Conservation (phyloP, 2,113 vertebrate species). For the Python bivittatus region DNA sequence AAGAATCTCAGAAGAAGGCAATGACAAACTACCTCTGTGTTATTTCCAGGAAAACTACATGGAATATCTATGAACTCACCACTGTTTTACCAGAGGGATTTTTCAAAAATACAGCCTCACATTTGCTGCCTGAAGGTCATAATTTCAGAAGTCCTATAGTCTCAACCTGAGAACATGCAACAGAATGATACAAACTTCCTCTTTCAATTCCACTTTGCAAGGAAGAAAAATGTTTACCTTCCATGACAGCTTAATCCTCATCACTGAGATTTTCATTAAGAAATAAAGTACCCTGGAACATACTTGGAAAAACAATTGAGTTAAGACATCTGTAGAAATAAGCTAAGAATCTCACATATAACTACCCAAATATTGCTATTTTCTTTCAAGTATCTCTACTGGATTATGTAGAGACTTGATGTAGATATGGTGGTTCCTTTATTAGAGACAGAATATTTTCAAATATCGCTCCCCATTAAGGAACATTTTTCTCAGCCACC, state of each 20-base stretch:
- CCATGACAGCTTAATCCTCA: not conserved
- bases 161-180: too few relatives aligned
- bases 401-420: not conserved
- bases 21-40: not conserved
- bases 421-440: not conserved
- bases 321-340: not conserved
- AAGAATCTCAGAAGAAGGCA: not conserved
- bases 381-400: not conserved
- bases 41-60: not conserved
- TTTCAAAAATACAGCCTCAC: not conserved
- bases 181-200: not conserved
- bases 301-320: not conserved
- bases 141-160: not conserved
- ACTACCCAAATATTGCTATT: not conserved
- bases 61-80: not conserved
- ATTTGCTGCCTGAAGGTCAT: not conserved
- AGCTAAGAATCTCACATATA: not conserved
- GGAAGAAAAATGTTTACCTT: not conserved
- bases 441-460: not conserved
- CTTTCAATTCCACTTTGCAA: not conserved
- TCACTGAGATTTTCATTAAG: not conserved
- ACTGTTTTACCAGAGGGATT: not conserved
- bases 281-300: not conserved
- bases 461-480: not conserved
- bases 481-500: not conserved